A percentile compares a stretch with the other conserved stretches of the same genome.
Conservation (phyloP, 23 tunicate genomes). For the Halocynthia roretzi region DNA sequence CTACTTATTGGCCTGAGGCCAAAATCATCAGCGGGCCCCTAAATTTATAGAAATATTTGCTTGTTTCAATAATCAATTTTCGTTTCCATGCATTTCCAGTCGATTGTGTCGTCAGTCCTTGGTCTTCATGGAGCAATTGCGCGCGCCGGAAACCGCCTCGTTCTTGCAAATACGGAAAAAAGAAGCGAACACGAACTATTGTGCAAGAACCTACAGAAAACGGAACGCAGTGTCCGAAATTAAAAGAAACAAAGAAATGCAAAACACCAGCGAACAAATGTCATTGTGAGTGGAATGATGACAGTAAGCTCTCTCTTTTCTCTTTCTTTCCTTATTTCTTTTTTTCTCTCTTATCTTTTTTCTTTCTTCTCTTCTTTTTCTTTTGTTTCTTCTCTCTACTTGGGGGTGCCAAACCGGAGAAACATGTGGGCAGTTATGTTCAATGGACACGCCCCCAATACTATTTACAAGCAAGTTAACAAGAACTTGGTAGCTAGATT, state of each 20-base stretch:
- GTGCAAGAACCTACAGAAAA: conserved; percentile 15
- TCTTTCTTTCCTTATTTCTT: neutral
- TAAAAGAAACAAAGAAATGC: conserved; percentile 15
- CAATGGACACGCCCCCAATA: too few relatives aligned
- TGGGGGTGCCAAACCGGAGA: too few relatives aligned
- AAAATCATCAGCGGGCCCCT: too few relatives aligned
- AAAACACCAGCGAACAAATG: conserved; percentile 16
- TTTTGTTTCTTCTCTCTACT: too few relatives aligned
- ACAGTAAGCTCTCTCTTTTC: neutral
- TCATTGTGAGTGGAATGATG: conserved; percentile 1
- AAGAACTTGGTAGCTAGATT: too few relatives aligned
- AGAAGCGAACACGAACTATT: conserved; percentile 1
- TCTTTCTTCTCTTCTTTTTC: too few relatives aligned
- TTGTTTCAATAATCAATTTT: neutral
- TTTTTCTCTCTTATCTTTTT: too few relatives aligned
- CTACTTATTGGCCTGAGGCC: too few relatives aligned
- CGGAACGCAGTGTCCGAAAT: conserved; percentile 15
- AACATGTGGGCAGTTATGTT: too few relatives aligned
- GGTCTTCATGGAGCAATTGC: conserved; percentile 26
- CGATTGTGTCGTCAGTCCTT: conserved; percentile 16
- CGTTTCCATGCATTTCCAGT: conserved; percentile 1
- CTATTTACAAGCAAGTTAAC: too few relatives aligned
- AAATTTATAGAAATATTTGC: too few relatives aligned
- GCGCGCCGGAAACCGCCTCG: neutral
- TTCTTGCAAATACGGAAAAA: conserved; percentile 13